Base-by-base conservation (phyloP, 1,140 invertebrate species). In the Rhopalosiphum padi region DNA sequence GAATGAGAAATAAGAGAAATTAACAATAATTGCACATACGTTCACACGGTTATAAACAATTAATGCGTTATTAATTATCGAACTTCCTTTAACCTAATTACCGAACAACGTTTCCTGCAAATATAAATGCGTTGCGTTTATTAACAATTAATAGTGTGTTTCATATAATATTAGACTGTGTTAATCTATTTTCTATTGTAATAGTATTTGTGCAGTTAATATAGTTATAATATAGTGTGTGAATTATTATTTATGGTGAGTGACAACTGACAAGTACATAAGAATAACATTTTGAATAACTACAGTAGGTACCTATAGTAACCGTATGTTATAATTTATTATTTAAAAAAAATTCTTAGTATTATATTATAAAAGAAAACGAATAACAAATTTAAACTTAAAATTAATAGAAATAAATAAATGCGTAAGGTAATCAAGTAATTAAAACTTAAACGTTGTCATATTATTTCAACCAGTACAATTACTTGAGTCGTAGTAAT, bases 11-110 rank as follows among this genome's bases (percentile, higher is more conserved):
- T 77, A 43, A 87, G 85, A 87, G 43, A 87, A 87, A 87, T 87
- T 87, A n/a, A 87, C 43, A n/a, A 87, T 48, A n/a, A 87, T 48
- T 30, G 4, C 43, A 48, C 15, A 87, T 9, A 87, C 30, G 85
- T 87, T 87, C 85, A 48, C 85, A 87, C 85, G 85, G 85, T 87
- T 48, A 48, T 87, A 87, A 87, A 46, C 41, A 48, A 48, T 87
- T 87, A 87, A 87, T 87, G 85, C n/a, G 43, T 87, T 48, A 87
- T 87, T 87, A 87, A 87, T 48, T 87, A n/a, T 87, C 85, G 85
- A 87, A 87, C 43, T 87, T 87, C 85, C 85, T 30, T 87, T n/a
- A 87, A 48, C 85, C 85, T 87, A 87, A 87, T 87, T 87, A 87
- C 85, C 43, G 25, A 43, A 87, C 30, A n/a, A 87, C 85, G 85